Conservation (phyloP, 1,140 invertebrate genomes). For the Nasonia longicornis region DNA sequence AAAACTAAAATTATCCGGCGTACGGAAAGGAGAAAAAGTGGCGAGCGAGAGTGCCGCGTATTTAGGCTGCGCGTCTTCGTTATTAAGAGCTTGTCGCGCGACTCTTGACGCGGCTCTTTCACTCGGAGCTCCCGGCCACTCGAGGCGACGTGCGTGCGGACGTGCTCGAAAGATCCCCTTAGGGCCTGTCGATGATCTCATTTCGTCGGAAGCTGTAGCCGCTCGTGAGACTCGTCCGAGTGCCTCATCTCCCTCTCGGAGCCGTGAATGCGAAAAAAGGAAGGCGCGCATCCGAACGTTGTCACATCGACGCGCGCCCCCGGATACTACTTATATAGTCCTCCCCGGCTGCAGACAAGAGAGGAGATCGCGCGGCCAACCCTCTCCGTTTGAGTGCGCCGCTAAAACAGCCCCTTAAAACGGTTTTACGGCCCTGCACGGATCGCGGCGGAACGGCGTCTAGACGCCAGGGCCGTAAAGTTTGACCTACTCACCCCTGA, state of each 20-base stretch:
- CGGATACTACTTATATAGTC: neutral
- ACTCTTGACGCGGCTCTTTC: neutral
- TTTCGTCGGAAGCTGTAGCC: neutral
- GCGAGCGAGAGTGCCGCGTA: too few species aligned
- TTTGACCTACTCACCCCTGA: constrained; percentile 69
- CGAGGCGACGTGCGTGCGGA: neutral
- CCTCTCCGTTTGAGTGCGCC: constrained; percentile 58
- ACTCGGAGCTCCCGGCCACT: neutral
- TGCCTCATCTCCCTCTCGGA: too few species aligned
- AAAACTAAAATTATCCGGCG: too few species aligned
- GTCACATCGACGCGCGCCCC: neutral
- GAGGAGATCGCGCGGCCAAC: neutral
- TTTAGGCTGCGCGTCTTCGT: too few species aligned
- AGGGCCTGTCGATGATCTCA: constrained; percentile 10
- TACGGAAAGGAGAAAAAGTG: too few species aligned
- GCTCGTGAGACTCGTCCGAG: too few species aligned
- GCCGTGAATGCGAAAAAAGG: neutral
- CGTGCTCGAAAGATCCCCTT: constrained; percentile 4
- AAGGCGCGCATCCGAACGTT: too few species aligned
- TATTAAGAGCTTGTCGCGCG: neutral
- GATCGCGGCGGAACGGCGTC: constrained; percentile 66
- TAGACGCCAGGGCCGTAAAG: constrained; percentile 68
- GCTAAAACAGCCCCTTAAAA: constrained; percentile 70
- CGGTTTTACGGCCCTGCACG: constrained; percentile 67
- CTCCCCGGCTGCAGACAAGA: too few species aligned